Percentiles rank a stretch among this genome's conserved stretches.
phyloP scores from a whole-genome alignment of 1,140 invertebrate genomes.

The Scaptodrosophila lebanonensis region DNA sequence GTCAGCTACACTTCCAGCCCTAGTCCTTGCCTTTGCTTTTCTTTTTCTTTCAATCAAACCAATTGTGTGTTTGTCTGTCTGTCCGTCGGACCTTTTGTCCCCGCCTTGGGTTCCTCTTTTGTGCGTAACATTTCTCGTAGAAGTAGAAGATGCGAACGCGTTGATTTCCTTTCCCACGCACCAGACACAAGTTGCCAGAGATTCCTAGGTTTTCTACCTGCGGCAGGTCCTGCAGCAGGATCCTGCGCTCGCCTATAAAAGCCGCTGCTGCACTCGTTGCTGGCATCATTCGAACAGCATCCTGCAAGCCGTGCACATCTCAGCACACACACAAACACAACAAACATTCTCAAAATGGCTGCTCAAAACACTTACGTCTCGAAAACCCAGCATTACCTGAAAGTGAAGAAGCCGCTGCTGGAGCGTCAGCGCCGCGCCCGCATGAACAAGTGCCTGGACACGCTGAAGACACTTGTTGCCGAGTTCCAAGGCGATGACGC shows the following conservation, averaged over 20 bases:
- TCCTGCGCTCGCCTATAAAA: conserved; percentile 51
- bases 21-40: too few relatives aligned
- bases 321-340: conserved; percentile 8
- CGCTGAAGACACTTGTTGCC: conserved; percentile 94
- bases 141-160: conserved; percentile 18
- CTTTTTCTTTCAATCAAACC: too few relatives aligned
- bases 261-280: conserved; percentile 27
- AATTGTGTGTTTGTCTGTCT: too few relatives aligned
- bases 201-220: conserved; percentile 58
- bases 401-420: conserved; percentile 97
- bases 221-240: conserved; percentile 59
- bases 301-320: conserved; percentile 59
- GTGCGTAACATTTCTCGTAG: conserved; percentile 12
- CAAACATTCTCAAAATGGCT: conserved; percentile 47
- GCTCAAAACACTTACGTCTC: conserved; percentile 78
- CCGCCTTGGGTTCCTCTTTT: conserved; percentile 6
- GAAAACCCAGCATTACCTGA: conserved; percentile 93
- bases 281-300: conserved; percentile 69
- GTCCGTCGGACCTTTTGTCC: too few relatives aligned
- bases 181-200: conserved; percentile 24
- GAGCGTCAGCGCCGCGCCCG: conserved; percentile 94
- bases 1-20: conserved; percentile 55
- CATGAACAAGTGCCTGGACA: conserved; percentile 95
- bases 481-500: conserved; percentile 93
- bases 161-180: conserved; percentile 71